Conservation (phyloP, 2,113 vertebrate genomes). For the Deroptyus accipitrinus region DNA sequence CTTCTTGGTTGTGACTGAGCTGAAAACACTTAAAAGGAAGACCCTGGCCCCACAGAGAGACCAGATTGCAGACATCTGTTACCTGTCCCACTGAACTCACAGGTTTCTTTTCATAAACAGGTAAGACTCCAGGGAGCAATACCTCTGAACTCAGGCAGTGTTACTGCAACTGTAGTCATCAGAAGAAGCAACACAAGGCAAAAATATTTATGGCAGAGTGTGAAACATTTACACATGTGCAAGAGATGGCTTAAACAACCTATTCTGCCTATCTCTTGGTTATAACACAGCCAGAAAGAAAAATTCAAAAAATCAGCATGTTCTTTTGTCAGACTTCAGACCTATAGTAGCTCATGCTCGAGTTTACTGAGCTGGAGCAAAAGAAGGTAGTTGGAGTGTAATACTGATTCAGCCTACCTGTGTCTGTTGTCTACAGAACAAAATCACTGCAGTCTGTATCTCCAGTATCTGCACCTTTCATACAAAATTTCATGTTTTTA, state of each 20-base stretch:
- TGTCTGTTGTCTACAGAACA: neutral
- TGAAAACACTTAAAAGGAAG: neutral
- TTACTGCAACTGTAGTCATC: neutral
- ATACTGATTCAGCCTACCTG: neutral
- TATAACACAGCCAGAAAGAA: neutral
- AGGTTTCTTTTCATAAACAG: neutral
- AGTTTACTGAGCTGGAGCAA: neutral
- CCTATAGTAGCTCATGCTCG: neutral
- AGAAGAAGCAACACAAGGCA: neutral
- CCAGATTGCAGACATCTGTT: slow-evolving; percentile 36
- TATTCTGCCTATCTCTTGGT: neutral
- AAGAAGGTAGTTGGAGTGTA: neutral
- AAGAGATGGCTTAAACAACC: neutral
- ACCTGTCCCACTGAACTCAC: neutral
- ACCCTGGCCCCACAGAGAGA: neutral
- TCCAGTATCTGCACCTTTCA: neutral
- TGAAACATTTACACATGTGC: neutral
- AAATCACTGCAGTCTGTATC: neutral
- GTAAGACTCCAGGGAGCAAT: neutral
- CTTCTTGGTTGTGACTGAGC: neutral
- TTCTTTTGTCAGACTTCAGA: neutral
- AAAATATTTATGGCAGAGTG: neutral
- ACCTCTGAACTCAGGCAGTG: neutral
- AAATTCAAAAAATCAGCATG: neutral
- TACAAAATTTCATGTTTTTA: neutral